These are phyloP conservation scores for Cyprinella venusta DNA, from an alignment of 2,797 vertebrate species.

Conservation along the genomic window DNA sequence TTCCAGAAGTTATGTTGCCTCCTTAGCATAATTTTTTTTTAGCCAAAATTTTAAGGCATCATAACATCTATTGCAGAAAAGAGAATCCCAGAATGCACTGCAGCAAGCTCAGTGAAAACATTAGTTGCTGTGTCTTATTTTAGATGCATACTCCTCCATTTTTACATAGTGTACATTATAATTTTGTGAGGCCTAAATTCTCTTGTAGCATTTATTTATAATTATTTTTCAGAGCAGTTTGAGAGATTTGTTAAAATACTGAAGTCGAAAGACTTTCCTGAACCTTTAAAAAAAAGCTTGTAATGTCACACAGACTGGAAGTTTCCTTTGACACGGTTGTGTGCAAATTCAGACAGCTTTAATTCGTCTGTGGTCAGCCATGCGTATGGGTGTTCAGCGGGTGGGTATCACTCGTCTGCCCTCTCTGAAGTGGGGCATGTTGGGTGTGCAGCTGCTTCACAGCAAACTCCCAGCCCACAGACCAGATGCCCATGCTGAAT, in stretches of 20 bases:
- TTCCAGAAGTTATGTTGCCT: neutral
- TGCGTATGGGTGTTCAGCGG: neutral
- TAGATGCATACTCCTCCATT: neutral
- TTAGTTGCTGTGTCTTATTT: neutral
- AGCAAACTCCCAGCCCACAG: slow-evolving; percentile 18
- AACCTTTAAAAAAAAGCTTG: slow-evolving; percentile 1
- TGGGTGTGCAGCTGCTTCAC: too few species aligned
- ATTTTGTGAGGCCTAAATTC: neutral
- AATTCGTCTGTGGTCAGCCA: slow-evolving; percentile 19
- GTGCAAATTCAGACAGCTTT: slow-evolving; percentile 20
- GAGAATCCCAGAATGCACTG: neutral
- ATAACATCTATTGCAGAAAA: neutral
- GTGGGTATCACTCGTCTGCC: neutral
- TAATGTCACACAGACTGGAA: slow-evolving; percentile 1
- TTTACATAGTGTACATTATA: neutral
- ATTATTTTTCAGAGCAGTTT: neutral
- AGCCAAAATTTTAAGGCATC: neutral
- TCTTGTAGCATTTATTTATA: neutral
- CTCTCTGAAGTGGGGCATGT: neutral
- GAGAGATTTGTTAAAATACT: neutral
- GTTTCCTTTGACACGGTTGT: slow-evolving; percentile 29
- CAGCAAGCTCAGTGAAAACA: neutral
- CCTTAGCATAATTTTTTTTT: neutral
- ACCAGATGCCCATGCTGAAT: slow-evolving; percentile 32
- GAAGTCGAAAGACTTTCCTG: neutral